Evolutionary conservation across 2,113 vertebrate genomes (phyloP).

Genomic region (Suricata suricatta): DNA sequence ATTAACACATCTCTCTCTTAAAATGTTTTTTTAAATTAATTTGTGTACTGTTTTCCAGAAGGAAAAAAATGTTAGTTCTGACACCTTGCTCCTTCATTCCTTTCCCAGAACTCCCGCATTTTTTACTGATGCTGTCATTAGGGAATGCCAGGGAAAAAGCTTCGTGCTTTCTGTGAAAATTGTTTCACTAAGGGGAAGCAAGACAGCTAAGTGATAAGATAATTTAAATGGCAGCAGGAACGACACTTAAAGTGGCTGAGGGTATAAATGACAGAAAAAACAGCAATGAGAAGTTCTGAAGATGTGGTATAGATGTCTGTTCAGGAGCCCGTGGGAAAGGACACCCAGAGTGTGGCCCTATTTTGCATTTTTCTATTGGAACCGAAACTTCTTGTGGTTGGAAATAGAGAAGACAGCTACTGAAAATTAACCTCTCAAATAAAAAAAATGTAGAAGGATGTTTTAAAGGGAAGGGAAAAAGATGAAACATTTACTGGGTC

Average conservation of each 20-base stretch:
- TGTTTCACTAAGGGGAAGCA: conserved; percentile 76
- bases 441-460: neutral
- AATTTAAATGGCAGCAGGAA: conserved; percentile 82
- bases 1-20: neutral
- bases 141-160: conserved; percentile 79
- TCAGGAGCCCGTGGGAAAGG: conserved; percentile 73
- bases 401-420: conserved; percentile 33
- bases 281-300: conserved; percentile 65
- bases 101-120: conserved; percentile 72
- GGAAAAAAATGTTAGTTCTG: neutral
- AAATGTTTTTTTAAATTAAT: neutral
- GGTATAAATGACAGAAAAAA: conserved; percentile 79
- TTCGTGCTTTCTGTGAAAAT: conserved; percentile 82
- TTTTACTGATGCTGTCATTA: conserved; percentile 79
- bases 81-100: conserved; percentile 51
- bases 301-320: conserved; percentile 19
- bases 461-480: conserved; percentile 29
- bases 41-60: neutral
- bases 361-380: conserved; percentile 59
- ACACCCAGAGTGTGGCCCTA: neutral
- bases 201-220: conserved; percentile 86
- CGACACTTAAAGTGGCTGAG: conserved; percentile 78
- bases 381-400: conserved; percentile 57
- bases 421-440: conserved; percentile 30
- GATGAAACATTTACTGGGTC: neutral